phyloP scores from a whole-genome alignment of 2,797 vertebrate species.

The Enteromius trimaculatus region DNA sequence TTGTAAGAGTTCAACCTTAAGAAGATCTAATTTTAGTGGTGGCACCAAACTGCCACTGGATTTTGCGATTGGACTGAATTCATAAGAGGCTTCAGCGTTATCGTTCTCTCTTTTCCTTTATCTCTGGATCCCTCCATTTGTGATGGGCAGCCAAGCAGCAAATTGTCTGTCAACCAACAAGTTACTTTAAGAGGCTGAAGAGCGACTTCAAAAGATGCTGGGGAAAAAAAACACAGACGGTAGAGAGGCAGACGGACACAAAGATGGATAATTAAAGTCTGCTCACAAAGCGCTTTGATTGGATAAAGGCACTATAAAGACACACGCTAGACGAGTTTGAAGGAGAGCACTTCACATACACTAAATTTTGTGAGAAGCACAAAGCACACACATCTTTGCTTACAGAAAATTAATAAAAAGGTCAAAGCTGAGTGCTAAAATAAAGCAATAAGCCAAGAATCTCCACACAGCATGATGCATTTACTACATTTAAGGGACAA shows the following conservation, averaged over 20 bases:
- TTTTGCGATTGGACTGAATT: constrained; percentile 27
- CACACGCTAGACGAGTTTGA: background rate
- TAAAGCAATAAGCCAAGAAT: background rate
- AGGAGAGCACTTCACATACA: background rate
- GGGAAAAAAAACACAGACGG: background rate
- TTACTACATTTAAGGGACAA: background rate
- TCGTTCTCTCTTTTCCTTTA: constrained; percentile 21
- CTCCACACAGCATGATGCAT: background rate
- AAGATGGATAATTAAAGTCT: constrained; percentile 40
- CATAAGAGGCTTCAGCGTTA: constrained; percentile 20
- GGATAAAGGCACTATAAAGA: constrained; percentile 22
- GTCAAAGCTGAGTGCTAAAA: background rate
- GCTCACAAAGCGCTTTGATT: constrained; percentile 14
- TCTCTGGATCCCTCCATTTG: constrained; percentile 39
- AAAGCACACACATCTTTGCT: background rate
- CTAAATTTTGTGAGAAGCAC: background rate
- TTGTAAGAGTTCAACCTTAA: background rate
- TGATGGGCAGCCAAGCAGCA: constrained; percentile 56
- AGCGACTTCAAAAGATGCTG: constrained; percentile 40
- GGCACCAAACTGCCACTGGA: constrained; percentile 35
- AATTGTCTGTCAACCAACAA: constrained; percentile 59
- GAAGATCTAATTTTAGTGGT: constrained; percentile 28
- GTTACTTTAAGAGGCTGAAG: constrained; percentile 39
- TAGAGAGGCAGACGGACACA: background rate
- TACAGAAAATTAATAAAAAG: background rate